A percentile compares a stretch with the other conserved stretches of the same genome.
Conservation (phyloP, 1,140 invertebrate species). For the Eriocheir sinensis region DNA sequence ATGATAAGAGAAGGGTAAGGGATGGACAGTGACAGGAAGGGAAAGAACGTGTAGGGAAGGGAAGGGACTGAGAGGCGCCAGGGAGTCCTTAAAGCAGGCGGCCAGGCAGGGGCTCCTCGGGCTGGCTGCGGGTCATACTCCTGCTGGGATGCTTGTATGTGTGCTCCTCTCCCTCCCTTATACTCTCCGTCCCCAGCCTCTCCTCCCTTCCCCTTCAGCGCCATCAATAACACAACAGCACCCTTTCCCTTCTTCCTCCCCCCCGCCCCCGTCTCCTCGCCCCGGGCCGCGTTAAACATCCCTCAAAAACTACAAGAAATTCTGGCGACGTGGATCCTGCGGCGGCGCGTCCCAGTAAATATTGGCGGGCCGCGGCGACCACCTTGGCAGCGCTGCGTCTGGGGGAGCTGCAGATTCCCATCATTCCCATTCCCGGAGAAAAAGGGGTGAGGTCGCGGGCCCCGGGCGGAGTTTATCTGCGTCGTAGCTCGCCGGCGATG, state of each 20-base stretch:
- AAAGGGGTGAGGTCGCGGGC: slow-evolving; percentile 52
- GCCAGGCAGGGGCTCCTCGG: background rate
- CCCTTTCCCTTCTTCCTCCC: background rate
- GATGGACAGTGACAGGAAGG: background rate
- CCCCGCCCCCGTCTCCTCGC: background rate
- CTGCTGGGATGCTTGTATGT: background rate
- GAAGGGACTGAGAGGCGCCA: slow-evolving; percentile 49
- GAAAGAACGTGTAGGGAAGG: background rate
- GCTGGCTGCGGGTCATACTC: background rate
- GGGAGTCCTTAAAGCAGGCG: slow-evolving; percentile 47
- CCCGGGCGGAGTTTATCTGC: slow-evolving; percentile 64
- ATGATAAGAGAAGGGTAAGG: background rate
- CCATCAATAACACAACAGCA: background rate
- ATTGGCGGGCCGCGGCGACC: background rate
- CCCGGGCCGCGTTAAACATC: background rate
- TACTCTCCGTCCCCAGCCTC: background rate
- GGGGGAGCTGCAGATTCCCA: slow-evolving; percentile 65
- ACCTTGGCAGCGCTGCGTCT: slow-evolving; percentile 60
- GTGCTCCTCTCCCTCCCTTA: background rate
- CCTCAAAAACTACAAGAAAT: slow-evolving; percentile 18
- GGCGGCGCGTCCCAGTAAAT: background rate
- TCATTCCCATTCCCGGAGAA: slow-evolving; percentile 70
- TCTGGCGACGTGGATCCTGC: background rate
- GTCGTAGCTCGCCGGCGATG: slow-evolving; percentile 65
- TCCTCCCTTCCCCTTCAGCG: background rate